Percentiles rank a stretch among this genome's conserved stretches.
Conservation (phyloP, 2,113 vertebrate genomes). For the Alethe castanea region DNA sequence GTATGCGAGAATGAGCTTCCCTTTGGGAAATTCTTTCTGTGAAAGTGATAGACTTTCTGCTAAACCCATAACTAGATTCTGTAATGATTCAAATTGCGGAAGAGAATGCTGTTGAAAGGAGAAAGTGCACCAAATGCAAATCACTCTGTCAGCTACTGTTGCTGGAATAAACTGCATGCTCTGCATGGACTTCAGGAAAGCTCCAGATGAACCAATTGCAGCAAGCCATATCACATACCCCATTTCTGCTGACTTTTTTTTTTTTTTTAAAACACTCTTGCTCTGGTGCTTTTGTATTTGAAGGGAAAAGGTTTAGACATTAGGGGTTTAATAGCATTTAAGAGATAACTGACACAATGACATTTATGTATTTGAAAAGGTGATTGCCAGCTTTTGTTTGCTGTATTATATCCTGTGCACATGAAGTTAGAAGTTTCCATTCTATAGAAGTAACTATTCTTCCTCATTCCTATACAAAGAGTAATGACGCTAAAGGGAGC, state of each 20-base stretch:
- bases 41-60: background rate
- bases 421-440: background rate
- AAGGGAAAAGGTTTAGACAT: background rate
- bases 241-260: conserved; percentile 44
- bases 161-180: conserved; percentile 45
- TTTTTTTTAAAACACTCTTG: background rate
- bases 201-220: conserved; percentile 25
- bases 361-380: background rate
- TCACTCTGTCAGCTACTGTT: conserved; percentile 51
- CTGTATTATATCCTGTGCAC: background rate
- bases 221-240: conserved; percentile 15
- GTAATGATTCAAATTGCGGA: background rate
- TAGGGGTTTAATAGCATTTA: background rate
- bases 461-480: background rate
- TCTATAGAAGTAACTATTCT: background rate
- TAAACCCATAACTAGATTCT: background rate
- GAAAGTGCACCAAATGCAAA: conserved; percentile 34
- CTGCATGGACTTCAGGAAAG: conserved; percentile 65
- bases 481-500: background rate
- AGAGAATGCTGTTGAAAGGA: conserved; percentile 14
- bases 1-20: background rate
- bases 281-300: conserved; percentile 24
- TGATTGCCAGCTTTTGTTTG: background rate
- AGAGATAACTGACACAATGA: background rate
- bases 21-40: background rate